Base-by-base conservation (phyloP, 23 tunicate species). In the Styela plicata region DNA sequence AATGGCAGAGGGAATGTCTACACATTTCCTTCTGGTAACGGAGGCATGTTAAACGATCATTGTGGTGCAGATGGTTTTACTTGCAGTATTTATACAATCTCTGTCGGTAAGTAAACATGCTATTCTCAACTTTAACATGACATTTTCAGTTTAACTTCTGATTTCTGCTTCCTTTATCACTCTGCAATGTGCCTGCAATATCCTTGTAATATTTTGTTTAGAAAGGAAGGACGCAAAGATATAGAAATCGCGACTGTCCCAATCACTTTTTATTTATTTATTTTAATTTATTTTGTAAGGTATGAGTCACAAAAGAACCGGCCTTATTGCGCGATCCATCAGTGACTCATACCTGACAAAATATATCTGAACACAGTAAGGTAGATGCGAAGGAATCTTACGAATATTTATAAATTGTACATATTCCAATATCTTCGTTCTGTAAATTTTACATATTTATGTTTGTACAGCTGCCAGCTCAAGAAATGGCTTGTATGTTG, bases 1-100 rank as follows among this genome's bases (percentile, higher is more conserved):
- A 44, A 52, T 37, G 81, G 81, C 0, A 76, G 26, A 76, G 81
- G 81, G 36, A 76, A 76, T 76, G 10, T 76, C 22, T 76, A 76
- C 22, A 22, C 67, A 44, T 76, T 76, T 52, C 68, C 81, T 23
- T 76, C 81, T 27, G 81, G 81, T 7, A 76, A 76, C 37, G 81
- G 81, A 18, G 81, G 81, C 20, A 0, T 37, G 7, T 21, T 17
- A 25, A 37, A 76, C 53, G 81, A 76, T 76, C 81, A 76, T 57
- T 76, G 81, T 53, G 66, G 81, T 25, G 81, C 69, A 0, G 81
- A 76, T 52, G 81, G 81, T 17, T 76, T 2, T 29, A 10, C 65
- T 1, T 76, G 81, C 64, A 76, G 67, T 37, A 76, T 76, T 37
- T 52, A 76, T 29, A 76, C 81, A 23, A 76, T 76, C 26, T 25